Conservation (phyloP, 2,113 vertebrate genomes). For the Reinhardtius hippoglossoides region DNA sequence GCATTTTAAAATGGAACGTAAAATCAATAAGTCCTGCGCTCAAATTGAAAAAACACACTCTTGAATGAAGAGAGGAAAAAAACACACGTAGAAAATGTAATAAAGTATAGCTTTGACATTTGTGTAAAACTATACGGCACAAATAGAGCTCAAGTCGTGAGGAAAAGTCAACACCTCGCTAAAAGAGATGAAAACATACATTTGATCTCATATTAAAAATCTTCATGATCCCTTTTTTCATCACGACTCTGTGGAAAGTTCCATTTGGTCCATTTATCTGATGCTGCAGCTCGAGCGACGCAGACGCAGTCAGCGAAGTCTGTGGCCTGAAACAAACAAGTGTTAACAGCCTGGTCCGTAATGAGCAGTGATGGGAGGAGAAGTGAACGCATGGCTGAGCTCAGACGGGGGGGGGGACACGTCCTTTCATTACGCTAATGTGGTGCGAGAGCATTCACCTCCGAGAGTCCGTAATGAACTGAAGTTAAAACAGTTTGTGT, state of each 20-base stretch:
- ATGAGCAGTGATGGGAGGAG: conserved; percentile 3
- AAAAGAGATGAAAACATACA: not conserved
- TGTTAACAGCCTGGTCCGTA: conserved; percentile 11
- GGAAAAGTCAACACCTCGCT: not conserved
- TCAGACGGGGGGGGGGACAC: conserved; percentile 5
- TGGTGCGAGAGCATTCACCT: conserved; percentile 36
- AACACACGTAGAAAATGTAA: too few relatives aligned
- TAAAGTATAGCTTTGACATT: too few relatives aligned
- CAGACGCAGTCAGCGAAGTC: not conserved
- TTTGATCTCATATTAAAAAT: not conserved
- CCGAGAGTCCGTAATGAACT: not conserved
- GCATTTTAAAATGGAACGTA: too few relatives aligned
- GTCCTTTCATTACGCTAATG: conserved; percentile 41
- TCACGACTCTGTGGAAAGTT: conserved; percentile 1
- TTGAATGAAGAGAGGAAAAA: too few relatives aligned
- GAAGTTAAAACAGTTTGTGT: conserved; percentile 21
- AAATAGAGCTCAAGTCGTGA: too few relatives aligned
- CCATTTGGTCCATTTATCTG: not conserved
- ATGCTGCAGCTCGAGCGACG: not conserved
- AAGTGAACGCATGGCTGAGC: conserved; percentile 18
- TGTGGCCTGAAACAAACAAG: conserved; percentile 10
- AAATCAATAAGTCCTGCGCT: too few relatives aligned
- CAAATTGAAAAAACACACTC: too few relatives aligned
- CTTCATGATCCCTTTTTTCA: not conserved
- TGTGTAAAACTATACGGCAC: too few relatives aligned